Evolutionary conservation across 2,888 invertebrate species (phyloP).

Genomic region (Acrobasis repandana): DNA sequence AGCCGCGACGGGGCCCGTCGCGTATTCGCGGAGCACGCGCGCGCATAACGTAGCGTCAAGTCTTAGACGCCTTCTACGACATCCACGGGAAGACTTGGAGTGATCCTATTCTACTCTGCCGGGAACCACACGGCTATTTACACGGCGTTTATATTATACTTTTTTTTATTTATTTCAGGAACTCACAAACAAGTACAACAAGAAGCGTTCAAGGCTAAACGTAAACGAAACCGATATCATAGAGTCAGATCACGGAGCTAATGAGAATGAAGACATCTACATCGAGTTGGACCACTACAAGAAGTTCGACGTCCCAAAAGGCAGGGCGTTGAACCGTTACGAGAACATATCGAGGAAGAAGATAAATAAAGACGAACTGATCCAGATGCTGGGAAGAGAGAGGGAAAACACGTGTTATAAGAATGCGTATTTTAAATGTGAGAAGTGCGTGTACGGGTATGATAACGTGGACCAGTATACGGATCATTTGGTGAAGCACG

Average conservation of each 20-base stretch:
- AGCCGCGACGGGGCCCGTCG: too few relatives aligned
- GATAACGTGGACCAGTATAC: conserved; percentile 10
- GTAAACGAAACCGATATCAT: not conserved
- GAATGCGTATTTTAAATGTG: conserved; percentile 17
- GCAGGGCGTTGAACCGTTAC: not conserved
- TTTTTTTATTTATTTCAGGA: not conserved
- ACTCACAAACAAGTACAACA: not conserved
- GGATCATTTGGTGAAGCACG: conserved; percentile 15
- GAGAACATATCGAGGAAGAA: conserved; percentile 7
- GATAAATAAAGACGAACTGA: conserved; percentile 5
- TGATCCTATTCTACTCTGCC: too few relatives aligned
- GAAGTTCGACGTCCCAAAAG: not conserved
- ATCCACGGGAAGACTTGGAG: too few relatives aligned
- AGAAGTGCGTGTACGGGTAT: conserved; percentile 16
- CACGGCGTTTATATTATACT: not conserved
- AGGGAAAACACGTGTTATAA: conserved; percentile 12
- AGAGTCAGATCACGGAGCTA: conserved; percentile 3
- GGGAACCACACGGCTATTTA: too few relatives aligned
- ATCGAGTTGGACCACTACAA: not conserved
- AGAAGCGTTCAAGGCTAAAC: not conserved
- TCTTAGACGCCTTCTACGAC: too few relatives aligned
- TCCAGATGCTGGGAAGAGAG: not conserved
- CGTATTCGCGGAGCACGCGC: too few relatives aligned
- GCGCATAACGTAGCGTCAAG: too few relatives aligned
- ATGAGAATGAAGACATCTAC: conserved; percentile 8